These are phyloP conservation scores for Eretmocerus hayati DNA, from an alignment of 2,888 invertebrate species.

Conservation along the genomic window DNA sequence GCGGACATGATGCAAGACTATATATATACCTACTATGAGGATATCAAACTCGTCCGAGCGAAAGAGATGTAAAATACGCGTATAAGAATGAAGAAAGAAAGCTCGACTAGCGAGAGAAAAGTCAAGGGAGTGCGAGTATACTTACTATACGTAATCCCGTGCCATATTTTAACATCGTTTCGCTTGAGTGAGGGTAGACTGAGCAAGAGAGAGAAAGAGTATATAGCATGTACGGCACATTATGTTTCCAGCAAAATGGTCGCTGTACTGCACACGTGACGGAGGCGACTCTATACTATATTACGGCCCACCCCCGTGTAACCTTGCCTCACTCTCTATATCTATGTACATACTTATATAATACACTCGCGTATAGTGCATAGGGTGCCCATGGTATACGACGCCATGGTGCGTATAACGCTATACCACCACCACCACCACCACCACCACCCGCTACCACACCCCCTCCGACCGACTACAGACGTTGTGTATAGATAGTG, in stretches of 20 bases:
- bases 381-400: conserved; percentile 33
- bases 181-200: too few relatives aligned
- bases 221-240: too few relatives aligned
- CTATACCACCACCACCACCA: background rate
- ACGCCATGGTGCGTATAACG: too few relatives aligned
- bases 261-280: conserved; percentile 39
- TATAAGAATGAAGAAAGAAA: too few relatives aligned
- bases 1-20: conserved; percentile 1
- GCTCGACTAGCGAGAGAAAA: too few relatives aligned
- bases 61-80: background rate
- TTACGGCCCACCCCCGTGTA: conserved; percentile 34
- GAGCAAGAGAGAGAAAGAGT: too few relatives aligned
- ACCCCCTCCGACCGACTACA: background rate
- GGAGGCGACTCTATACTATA: conserved; percentile 40
- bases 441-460: conserved; percentile 10
- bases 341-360: too few relatives aligned
- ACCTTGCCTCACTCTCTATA: too few relatives aligned
- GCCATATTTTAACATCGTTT: conserved; percentile 42
- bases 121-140: conserved; percentile 15
- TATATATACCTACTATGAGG: conserved; percentile 2
- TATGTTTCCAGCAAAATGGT: conserved; percentile 44
- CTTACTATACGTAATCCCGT: conserved; percentile 17
- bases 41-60: too few relatives aligned
- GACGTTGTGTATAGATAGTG: too few relatives aligned
- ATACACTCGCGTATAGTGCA: background rate